A percentile compares a stretch with the other conserved stretches of the same genome.
Evolutionary conservation across 2,797 vertebrate species (phyloP).

Genomic region (Sebastes hubbsi): DNA sequence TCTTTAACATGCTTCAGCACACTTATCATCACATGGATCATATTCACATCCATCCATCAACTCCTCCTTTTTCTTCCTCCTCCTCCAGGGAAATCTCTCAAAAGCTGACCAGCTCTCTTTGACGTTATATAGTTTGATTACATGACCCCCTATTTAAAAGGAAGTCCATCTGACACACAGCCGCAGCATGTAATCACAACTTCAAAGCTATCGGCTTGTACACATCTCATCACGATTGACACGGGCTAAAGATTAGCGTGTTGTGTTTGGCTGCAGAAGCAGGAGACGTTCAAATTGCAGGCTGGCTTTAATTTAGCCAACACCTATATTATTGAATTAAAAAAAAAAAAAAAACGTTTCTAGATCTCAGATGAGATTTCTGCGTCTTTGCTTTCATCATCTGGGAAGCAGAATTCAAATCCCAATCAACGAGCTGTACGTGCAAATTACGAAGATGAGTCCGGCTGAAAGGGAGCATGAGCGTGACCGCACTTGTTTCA

Average conservation of each 20-base stretch:
- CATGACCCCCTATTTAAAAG: slow-evolving; percentile 2
- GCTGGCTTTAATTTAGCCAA: slow-evolving; percentile 51
- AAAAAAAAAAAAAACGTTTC: slow-evolving; percentile 1
- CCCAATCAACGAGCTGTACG: slow-evolving; percentile 38
- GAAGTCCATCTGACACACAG: slow-evolving; percentile 55
- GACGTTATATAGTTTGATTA: slow-evolving; percentile 44
- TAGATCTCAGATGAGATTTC: slow-evolving; percentile 27
- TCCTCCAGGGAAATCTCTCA: slow-evolving; percentile 36
- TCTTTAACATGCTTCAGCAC: slow-evolving; percentile 2
- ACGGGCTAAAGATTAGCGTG: slow-evolving; percentile 39
- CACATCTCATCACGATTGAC: slow-evolving; percentile 22
- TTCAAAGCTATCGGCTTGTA: slow-evolving; percentile 43
- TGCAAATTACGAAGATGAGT: slow-evolving; percentile 30
- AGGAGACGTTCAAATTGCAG: not conserved
- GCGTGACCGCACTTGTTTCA: not conserved
- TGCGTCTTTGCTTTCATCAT: slow-evolving; percentile 34
- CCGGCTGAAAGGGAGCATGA: not conserved
- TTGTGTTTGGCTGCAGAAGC: slow-evolving; percentile 53
- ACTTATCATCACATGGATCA: slow-evolving; percentile 57
- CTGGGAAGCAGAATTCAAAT: slow-evolving; percentile 26
- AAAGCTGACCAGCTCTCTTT: not conserved
- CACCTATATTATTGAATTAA: slow-evolving; percentile 30
- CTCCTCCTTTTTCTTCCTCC: not conserved
- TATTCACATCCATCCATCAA: slow-evolving; percentile 42
- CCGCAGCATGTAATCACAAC: slow-evolving; percentile 31